Base-by-base conservation (phyloP, 2,113 vertebrate species). In the Hippocampus mohnikei region DNA sequence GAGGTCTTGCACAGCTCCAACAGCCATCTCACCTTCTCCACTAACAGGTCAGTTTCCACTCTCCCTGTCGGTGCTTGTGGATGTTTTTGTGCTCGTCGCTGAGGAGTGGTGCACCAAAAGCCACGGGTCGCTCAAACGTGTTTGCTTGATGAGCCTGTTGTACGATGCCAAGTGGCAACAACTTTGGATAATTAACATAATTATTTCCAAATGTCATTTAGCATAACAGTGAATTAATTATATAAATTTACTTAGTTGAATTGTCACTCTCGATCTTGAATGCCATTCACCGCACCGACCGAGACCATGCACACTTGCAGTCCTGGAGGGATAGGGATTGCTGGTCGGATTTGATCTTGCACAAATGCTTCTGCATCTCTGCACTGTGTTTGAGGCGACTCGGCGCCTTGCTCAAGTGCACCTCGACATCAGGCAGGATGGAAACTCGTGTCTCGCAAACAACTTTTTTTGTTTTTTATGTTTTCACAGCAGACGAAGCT, bases 1-100 rank as follows among this genome's bases (percentile, higher is more conserved):
- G 95, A 97, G 18, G 50, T 77, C 60, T 94, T 99, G 37, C 95
- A 99, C 61, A 91, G 94, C 1, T 94, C 97, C 81, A 96, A 86
- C 80, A 94, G 94, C 0, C 72, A 91, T 27, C 93, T 98, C 65
- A 93, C 78, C 37, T 95, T 96, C 71, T 93, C 94, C 67, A 93
- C 92, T 16, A 97, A 96, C 92, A 95, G 97, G 97, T 98, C 33
- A 42, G 95, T 95, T 40, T 27, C 15, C 46, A 42, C 61, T 29
- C 61, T 21, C 15, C 18, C 27, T 70, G 5, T 25, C 29, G 8
- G 27, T 18, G 10, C 20, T 10, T 1, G 46, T 67, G 21, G 20
- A 59, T 44, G 6, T n/a, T 23, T 16, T 23, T 16, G 16, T 58
- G 29, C 2, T 70, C 56, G 33, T 12, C 13, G 3, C 6, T 23